These are phyloP conservation scores for Clistopyga incitator DNA, from an alignment of 2,888 invertebrate genomes.

Conservation along the genomic window DNA sequence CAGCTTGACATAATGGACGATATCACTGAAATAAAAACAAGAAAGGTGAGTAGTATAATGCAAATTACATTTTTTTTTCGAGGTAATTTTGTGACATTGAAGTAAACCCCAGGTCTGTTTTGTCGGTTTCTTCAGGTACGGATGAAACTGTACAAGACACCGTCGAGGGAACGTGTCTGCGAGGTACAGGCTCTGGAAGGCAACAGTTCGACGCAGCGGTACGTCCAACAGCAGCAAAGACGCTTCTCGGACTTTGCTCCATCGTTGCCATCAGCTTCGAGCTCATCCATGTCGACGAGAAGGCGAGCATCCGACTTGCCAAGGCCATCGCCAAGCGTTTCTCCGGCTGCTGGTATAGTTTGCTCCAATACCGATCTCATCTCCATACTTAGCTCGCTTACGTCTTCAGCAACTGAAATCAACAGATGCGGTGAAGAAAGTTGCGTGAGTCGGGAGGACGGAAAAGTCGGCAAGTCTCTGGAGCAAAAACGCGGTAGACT, in stretches of 20 bases:
- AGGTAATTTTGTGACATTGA: not conserved
- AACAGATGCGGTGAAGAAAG: conserved; percentile 86
- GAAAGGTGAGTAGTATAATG: conserved; percentile 85
- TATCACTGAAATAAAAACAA: conserved; percentile 89
- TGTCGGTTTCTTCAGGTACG: conserved; percentile 85
- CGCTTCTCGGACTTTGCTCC: conserved; percentile 90
- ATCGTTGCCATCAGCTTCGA: conserved; percentile 45
- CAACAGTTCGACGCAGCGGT: conserved; percentile 84
- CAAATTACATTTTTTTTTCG: not conserved
- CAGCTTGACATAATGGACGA: conserved; percentile 96
- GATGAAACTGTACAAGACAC: conserved; percentile 94
- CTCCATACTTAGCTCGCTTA: conserved; percentile 91
- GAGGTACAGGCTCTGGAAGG: conserved; percentile 93
- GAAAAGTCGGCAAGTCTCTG: conserved; percentile 72
- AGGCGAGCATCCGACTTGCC: conserved; percentile 92
- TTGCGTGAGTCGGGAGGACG: conserved; percentile 65
- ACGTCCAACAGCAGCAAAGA: conserved; percentile 84
- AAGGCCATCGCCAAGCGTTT: conserved; percentile 83
- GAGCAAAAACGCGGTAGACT: conserved; percentile 87
- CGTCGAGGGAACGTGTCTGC: conserved; percentile 89
- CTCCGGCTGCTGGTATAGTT: conserved; percentile 87
- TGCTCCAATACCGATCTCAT: conserved; percentile 93
- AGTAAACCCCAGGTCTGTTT: not conserved
- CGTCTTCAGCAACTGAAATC: conserved; percentile 93
- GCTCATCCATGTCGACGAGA: conserved; percentile 63